A percentile compares a stretch with the other conserved stretches of the same genome.
These are phyloP conservation scores for Eurytoma californica DNA, from an alignment of 2,888 invertebrate species.

Conservation along the genomic window DNA sequence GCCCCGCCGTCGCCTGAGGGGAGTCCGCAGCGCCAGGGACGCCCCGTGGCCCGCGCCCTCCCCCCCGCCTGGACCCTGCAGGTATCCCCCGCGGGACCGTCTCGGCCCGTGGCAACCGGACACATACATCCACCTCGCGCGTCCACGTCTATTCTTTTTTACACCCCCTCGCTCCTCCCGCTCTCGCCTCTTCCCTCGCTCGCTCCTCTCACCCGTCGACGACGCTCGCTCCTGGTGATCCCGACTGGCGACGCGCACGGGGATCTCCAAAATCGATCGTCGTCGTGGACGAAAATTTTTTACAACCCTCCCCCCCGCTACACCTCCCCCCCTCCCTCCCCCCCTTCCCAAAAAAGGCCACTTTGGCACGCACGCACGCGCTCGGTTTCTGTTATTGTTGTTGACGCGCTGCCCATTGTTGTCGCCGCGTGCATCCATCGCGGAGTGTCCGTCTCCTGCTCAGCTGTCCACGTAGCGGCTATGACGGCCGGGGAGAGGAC, in stretches of 20 bases:
- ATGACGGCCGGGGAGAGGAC: neutral
- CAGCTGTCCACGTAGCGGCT: too few relatives aligned
- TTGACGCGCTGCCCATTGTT: neutral
- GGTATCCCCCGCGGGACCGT: constrained; percentile 2
- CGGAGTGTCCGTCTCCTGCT: neutral
- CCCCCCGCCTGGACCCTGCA: constrained; percentile 43
- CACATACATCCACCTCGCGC: neutral
- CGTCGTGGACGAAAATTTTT: constrained; percentile 8
- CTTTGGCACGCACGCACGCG: constrained; percentile 2
- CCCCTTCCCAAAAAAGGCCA: neutral
- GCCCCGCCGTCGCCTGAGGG: neutral
- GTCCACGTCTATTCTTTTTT: neutral
- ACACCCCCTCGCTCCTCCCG: neutral
- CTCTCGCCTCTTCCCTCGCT: neutral
- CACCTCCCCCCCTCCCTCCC: neutral
- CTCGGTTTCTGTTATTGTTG: constrained; percentile 10
- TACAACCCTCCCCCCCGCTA: neutral
- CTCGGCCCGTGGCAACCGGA: neutral
- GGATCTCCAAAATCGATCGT: constrained; percentile 32
- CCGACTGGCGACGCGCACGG: neutral
- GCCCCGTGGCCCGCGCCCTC: constrained; percentile 12
- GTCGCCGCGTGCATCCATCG: neutral
- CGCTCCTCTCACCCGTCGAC: too few relatives aligned
- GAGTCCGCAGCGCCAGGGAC: neutral
- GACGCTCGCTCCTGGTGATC: neutral